Evolutionary conservation across 2,797 vertebrate genomes (phyloP).

Genomic region (Thalassophryne amazonica): DNA sequence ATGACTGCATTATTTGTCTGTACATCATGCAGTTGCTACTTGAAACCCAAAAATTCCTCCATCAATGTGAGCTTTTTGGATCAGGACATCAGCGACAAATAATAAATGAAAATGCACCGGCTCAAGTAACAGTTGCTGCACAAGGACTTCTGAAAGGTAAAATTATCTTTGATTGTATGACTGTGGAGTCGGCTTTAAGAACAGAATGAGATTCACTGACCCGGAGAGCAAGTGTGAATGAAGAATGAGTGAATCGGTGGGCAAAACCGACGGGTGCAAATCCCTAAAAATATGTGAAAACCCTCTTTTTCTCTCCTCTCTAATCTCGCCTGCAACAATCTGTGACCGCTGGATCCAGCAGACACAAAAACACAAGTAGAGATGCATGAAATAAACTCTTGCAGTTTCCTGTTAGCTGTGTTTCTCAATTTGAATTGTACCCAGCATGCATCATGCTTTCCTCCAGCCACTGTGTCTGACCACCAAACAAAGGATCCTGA

Average conservation of each 20-base stretch:
- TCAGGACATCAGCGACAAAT: constrained; percentile 2
- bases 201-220: constrained; percentile 30
- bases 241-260: constrained; percentile 30
- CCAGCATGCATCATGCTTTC: constrained; percentile 1
- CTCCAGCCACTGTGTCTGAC: constrained; percentile 15
- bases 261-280: constrained; percentile 3
- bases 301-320: constrained; percentile 4
- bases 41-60: too few species aligned
- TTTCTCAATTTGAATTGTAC: constrained; percentile 25
- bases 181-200: constrained; percentile 39
- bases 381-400: background rate
- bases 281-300: constrained; percentile 42
- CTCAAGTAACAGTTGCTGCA: constrained; percentile 26
- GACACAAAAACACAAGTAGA: background rate
- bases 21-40: too few species aligned
- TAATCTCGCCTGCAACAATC: constrained; percentile 26
- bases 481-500: constrained; percentile 33
- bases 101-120: constrained; percentile 8
- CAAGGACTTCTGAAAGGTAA: constrained; percentile 55
- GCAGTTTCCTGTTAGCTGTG: background rate
- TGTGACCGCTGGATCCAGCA: constrained; percentile 1
- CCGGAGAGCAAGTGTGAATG: constrained; percentile 30
- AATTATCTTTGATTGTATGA: constrained; percentile 51
- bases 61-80: background rate
- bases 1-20: too few species aligned